phyloP scores from a whole-genome alignment of 1,140 invertebrate genomes.

The Capitella teleta region DNA sequence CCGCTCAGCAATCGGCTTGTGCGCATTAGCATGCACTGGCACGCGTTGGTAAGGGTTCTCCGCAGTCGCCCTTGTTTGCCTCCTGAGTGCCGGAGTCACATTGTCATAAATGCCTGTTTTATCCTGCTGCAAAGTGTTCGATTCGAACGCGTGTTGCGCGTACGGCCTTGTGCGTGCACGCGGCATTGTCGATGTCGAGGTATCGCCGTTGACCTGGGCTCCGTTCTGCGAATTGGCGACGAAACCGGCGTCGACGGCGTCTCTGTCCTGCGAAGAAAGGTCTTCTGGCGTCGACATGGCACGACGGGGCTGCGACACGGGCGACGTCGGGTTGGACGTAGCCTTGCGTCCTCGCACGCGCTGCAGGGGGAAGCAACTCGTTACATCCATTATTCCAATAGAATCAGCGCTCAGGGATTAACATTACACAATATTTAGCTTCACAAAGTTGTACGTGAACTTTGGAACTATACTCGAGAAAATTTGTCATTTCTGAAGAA shows the following conservation, averaged over 20 bases:
- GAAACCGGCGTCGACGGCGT: slow-evolving; percentile 2
- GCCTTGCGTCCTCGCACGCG: slow-evolving; percentile 57
- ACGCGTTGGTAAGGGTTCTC: slow-evolving; percentile 11
- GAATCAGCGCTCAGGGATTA: too few species aligned
- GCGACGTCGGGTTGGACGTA: slow-evolving; percentile 83
- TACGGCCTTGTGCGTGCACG: background rate
- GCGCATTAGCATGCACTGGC: slow-evolving; percentile 6
- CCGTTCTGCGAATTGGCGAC: background rate
- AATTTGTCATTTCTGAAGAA: too few species aligned
- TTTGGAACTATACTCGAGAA: too few species aligned
- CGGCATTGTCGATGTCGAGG: background rate
- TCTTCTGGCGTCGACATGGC: slow-evolving; percentile 69
- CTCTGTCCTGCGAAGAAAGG: slow-evolving; percentile 11
- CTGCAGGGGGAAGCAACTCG: too few species aligned
- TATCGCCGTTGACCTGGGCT: background rate
- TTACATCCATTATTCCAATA: too few species aligned
- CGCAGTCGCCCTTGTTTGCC: slow-evolving; percentile 32
- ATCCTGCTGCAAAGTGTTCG: background rate
- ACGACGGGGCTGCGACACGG: slow-evolving; percentile 63
- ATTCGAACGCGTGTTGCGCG: background rate
- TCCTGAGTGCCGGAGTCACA: background rate
- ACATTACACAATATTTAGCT: too few species aligned
- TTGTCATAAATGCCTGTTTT: too few species aligned
- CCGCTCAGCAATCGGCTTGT: slow-evolving; percentile 7
- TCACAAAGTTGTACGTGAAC: too few species aligned